Evolutionary conservation across 2,888 invertebrate genomes (phyloP).

Genomic region (Mantis religiosa): DNA sequence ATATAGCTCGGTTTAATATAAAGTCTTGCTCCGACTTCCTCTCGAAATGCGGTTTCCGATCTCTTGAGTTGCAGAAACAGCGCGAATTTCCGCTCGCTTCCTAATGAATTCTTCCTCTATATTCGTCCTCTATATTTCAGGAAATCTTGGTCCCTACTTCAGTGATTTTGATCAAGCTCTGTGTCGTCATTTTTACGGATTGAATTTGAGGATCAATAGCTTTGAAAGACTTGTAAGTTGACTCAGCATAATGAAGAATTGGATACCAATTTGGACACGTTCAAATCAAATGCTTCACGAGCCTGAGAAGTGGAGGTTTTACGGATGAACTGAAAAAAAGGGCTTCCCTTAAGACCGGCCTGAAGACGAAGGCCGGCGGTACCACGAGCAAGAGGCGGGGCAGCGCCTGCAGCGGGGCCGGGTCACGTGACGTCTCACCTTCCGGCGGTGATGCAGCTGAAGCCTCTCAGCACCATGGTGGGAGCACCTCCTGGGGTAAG

Average conservation of each 20-base stretch:
- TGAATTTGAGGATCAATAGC: not conserved
- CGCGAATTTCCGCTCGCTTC: no score
- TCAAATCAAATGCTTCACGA: not conserved
- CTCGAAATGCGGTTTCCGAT: not conserved
- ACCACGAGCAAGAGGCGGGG: conserved; percentile 8
- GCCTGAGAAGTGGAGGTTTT: not conserved
- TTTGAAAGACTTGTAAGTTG: not conserved
- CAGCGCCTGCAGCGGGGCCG: not conserved
- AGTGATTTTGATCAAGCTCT: not conserved
- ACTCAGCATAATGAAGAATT: not conserved
- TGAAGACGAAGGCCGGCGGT: conserved; percentile 1
- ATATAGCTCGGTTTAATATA: not conserved
- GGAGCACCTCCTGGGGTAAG: not conserved
- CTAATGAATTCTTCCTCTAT: not conserved
- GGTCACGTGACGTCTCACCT: conserved; percentile 17
- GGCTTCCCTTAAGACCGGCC: not conserved
- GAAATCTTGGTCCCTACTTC: not conserved
- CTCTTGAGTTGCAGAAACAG: not conserved
- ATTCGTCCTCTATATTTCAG: not conserved
- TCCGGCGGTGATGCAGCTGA: conserved; percentile 8
- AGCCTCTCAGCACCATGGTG: not conserved
- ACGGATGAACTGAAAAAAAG: not conserved
- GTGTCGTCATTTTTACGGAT: not conserved
- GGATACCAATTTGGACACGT: not conserved
- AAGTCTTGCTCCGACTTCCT: not conserved